Conservation (phyloP, 2,113 vertebrate species). For the Tetrax tetrax region DNA sequence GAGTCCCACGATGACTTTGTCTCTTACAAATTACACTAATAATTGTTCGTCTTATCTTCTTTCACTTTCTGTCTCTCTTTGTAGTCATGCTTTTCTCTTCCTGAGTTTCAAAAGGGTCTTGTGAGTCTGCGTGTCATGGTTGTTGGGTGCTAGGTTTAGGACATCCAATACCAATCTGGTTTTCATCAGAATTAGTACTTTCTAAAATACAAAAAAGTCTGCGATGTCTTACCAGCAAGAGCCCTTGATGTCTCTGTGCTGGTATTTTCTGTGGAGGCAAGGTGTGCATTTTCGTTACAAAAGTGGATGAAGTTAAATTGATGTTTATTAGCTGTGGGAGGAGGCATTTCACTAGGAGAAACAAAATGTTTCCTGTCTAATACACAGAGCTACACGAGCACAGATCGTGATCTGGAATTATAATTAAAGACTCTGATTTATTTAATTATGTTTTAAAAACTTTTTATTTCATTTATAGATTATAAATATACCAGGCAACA, state of each 20-base stretch:
- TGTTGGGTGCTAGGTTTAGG: neutral
- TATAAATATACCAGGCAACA: neutral
- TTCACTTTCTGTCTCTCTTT: neutral
- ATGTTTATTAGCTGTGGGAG: neutral
- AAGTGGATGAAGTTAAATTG: neutral
- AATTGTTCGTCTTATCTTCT: neutral
- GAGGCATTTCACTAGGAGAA: neutral
- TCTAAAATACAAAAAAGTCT: neutral
- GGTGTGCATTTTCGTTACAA: neutral
- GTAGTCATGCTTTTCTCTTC: neutral
- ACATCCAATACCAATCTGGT: neutral
- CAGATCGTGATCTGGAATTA: neutral
- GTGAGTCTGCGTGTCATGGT: fast-evolving
- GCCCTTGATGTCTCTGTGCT: neutral
- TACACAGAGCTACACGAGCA: neutral
- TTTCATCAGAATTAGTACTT: neutral
- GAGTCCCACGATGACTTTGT: neutral
- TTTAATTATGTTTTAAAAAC: neutral
- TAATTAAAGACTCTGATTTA: neutral
- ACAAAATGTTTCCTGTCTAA: neutral
- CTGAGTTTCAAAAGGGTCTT: neutral
- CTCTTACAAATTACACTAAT: neutral
- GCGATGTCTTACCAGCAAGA: neutral
- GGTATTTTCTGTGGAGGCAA: neutral
- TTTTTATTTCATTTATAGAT: neutral